A percentile compares a stretch with the other conserved stretches of the same genome.
phyloP scores from a whole-genome alignment of 2,113 vertebrate species.

The Esox niger region DNA sequence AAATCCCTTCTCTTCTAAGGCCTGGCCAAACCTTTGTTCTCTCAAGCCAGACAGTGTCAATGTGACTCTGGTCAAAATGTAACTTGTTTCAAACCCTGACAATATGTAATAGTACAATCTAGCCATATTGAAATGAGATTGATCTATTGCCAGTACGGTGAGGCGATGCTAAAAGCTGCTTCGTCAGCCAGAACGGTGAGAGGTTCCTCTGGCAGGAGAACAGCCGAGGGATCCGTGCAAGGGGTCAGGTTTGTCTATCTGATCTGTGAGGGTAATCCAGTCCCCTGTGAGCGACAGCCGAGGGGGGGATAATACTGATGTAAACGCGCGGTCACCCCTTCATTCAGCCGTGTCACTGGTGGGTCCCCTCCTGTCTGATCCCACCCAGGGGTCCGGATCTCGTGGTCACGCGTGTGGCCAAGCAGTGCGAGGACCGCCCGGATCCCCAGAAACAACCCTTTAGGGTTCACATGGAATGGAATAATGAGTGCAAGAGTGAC shows the following conservation, averaged over 20 bases:
- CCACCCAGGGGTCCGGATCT: slow-evolving; percentile 37
- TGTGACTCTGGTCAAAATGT: slow-evolving; percentile 10
- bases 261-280: slow-evolving; percentile 58
- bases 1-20: background rate
- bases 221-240: too few species aligned
- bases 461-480: slow-evolving; percentile 55
- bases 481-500: too few species aligned
- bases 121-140: slow-evolving; percentile 32
- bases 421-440: too few species aligned
- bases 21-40: background rate
- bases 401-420: slow-evolving; percentile 46
- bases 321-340: slow-evolving; percentile 55
- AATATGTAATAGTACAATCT: background rate
- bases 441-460: slow-evolving; percentile 17
- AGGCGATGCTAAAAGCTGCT: slow-evolving; percentile 28
- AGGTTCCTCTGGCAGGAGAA: too few species aligned
- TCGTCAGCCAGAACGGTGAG: slow-evolving; percentile 26
- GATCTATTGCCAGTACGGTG: slow-evolving; percentile 3
- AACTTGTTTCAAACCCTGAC: background rate
- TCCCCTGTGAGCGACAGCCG: slow-evolving; percentile 66
- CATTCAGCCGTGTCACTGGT: slow-evolving; percentile 56
- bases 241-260: too few species aligned
- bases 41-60: background rate
- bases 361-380: slow-evolving; percentile 26
- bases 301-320: slow-evolving; percentile 62